phyloP scores from a whole-genome alignment of 2,888 invertebrate species.

The Imbricaverruca yamaguchii region DNA sequence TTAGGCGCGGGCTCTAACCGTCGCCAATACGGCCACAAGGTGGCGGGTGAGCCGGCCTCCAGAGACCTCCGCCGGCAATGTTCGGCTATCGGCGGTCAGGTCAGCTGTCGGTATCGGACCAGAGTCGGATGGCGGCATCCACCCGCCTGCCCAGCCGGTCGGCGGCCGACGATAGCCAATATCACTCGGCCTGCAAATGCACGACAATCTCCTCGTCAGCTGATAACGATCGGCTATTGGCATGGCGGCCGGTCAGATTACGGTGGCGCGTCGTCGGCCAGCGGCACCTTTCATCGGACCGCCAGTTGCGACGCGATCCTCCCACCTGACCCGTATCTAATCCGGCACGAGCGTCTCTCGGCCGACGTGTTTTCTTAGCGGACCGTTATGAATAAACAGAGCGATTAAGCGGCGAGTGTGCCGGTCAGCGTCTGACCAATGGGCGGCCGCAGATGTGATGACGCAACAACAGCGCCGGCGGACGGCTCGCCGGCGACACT shows the following conservation, averaged over 20 bases:
- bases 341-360: not conserved
- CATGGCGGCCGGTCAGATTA: not conserved
- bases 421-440: not conserved
- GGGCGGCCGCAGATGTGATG: not conserved
- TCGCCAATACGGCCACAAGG: no score
- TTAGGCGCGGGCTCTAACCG: no score
- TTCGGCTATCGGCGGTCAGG: not conserved
- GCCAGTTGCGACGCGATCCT: not conserved
- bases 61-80: not conserved
- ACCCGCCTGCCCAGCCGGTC: no score
- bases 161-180: not conserved
- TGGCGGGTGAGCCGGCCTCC: not conserved
- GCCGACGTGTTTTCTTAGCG: not conserved
- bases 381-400: conserved; percentile 13
- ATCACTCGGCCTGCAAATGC: not conserved
- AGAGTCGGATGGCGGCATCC: no score
- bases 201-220: not conserved
- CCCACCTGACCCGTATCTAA: not conserved
- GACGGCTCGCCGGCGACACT: no score
- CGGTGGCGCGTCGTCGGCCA: not conserved
- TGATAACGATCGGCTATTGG: not conserved
- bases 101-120: not conserved
- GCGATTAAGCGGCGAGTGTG: not conserved
- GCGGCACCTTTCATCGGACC: not conserved
- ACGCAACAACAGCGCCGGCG: not conserved